Base-by-base conservation (phyloP, 1,140 invertebrate genomes). In the Tetramorium parvispinum region DNA sequence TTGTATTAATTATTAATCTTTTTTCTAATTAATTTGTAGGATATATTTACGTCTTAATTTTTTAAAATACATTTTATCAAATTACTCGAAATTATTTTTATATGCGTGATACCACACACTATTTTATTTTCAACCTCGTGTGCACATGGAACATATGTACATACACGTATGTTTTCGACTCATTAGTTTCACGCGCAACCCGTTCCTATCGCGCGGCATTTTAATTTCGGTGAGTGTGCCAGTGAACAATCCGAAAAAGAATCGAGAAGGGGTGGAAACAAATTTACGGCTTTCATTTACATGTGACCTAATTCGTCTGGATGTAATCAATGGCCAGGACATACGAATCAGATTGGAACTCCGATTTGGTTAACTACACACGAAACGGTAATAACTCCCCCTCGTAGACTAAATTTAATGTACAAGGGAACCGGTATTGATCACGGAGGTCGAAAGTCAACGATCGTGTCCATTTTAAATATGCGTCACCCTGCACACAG, bases 221-320 rank as follows among this genome's bases (percentile, higher is more conserved):
- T 85, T 87, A 86, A 86, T 88, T 88, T 77, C 87, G 66, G 18
- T 59, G 73, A 75, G 65, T 86, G 57, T 89, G 75, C 59, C 49
- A 37, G 18, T 49, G 51, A 79, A 88, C 88, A 78, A 88, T 88
- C 76, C 49, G 63, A 91, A 88, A 91, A 91, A 78, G 82, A 85
- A 68, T 70, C 16, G 83, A 24, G 21, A 83, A 75, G 70, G 61
- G 68, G 88, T 21, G 55, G 66, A 53, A 40, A 77, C 53, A 89
- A 89, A 91, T 91, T 91, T 91, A 91, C 82, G 85, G 79, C 78
- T 91, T 90, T 88, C 91, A 91, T 92, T 91, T 91, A 91, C 87
- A 91, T 91, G 89, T 91, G 89, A 92, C 89, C 89, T 86, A 92
- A 91, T 91, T 91, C 82, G 79, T 85, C 59, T 37, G 68, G 53